phyloP scores from a whole-genome alignment of 2,888 invertebrate genomes.

The Phengaris arion region DNA sequence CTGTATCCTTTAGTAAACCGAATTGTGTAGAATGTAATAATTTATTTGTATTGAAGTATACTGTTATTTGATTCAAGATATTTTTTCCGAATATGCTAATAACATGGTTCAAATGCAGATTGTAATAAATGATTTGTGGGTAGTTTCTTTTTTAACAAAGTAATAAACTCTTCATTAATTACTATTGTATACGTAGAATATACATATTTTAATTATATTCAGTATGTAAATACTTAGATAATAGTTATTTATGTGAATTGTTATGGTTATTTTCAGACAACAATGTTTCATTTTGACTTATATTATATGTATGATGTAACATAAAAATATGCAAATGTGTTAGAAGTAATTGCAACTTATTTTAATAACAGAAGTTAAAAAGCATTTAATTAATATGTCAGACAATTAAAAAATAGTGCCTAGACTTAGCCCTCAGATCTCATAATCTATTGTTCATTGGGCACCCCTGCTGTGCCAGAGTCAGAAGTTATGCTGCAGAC shows the following conservation, averaged over 20 bases:
- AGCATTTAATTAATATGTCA: background rate
- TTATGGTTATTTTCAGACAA: background rate
- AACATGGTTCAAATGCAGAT: background rate
- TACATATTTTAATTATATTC: background rate
- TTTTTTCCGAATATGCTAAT: too few relatives aligned
- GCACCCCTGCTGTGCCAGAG: conserved; percentile 47
- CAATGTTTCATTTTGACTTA: background rate
- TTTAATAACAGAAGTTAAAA: background rate
- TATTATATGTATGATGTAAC: background rate
- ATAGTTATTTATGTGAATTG: background rate
- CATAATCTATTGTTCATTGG: conserved; percentile 66
- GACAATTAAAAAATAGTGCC: too few relatives aligned
- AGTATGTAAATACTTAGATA: background rate
- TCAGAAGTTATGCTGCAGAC: conserved; percentile 43
- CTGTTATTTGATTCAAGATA: too few relatives aligned
- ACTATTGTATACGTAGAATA: too few relatives aligned
- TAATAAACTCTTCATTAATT: too few relatives aligned
- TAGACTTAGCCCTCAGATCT: conserved; percentile 60
- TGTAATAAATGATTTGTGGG: too few relatives aligned
- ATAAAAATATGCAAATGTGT: background rate
- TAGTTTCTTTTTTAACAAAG: too few relatives aligned
- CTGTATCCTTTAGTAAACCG: too few relatives aligned
- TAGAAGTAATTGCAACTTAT: background rate
- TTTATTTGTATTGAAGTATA: too few relatives aligned
- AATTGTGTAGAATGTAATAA: too few relatives aligned